These are phyloP conservation scores for Caranx melampygus DNA, from an alignment of 2,113 vertebrate species.

Conservation along the genomic window DNA sequence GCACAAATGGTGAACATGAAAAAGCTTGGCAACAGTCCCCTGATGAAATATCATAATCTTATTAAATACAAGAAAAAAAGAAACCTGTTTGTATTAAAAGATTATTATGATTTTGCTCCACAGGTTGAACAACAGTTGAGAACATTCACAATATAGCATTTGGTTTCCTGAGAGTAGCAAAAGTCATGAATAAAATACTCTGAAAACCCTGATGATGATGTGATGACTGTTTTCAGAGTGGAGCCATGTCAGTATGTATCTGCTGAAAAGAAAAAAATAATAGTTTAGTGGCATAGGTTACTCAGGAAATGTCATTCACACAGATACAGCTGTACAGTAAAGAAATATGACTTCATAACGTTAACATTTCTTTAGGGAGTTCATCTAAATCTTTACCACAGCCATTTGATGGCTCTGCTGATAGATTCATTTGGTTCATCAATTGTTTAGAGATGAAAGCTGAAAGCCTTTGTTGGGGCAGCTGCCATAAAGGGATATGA, in stretches of 20 bases:
- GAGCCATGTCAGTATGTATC: background rate
- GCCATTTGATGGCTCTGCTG: too few species aligned
- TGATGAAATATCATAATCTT: constrained; percentile 13
- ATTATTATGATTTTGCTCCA: background rate
- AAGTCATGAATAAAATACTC: background rate
- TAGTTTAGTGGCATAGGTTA: background rate
- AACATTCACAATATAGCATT: background rate
- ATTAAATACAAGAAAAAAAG: background rate
- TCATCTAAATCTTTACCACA: background rate
- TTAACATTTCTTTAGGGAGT: background rate
- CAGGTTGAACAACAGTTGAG: background rate
- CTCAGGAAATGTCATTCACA: background rate
- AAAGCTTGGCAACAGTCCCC: constrained; percentile 1
- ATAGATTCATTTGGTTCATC: too few species aligned
- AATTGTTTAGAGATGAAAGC: background rate
- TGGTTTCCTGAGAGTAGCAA: background rate
- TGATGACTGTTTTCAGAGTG: background rate
- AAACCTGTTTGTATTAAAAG: background rate
- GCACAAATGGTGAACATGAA: background rate
- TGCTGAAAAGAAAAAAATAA: background rate
- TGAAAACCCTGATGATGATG: background rate
- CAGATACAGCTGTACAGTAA: too few species aligned
- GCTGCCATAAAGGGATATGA: background rate
- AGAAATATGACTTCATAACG: too few species aligned
- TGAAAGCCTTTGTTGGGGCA: background rate